Percentiles rank a stretch among this genome's conserved stretches.
Evolutionary conservation across 1,140 invertebrate genomes (phyloP).

Genomic region (Palaemon carinicauda): DNA sequence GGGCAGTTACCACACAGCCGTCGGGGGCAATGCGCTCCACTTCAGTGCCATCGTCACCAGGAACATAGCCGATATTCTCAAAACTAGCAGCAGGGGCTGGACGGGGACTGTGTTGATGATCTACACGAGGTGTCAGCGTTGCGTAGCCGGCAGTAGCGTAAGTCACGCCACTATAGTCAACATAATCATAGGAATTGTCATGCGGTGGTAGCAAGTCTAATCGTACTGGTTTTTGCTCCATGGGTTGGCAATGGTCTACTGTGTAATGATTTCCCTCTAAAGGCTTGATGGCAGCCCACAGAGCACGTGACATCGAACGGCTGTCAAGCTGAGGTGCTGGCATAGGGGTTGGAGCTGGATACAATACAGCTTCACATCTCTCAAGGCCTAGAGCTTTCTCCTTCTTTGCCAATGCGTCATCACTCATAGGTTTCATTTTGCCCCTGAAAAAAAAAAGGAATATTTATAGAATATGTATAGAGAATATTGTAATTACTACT

Average conservation of each 20-base stretch:
- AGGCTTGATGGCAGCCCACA: constrained; percentile 85
- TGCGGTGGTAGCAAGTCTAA: constrained; percentile 57
- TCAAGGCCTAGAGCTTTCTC: constrained; percentile 60
- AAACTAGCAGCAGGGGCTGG: constrained; percentile 50
- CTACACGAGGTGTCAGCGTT: constrained; percentile 70
- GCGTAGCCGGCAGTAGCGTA: constrained; percentile 47
- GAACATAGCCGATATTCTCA: constrained; percentile 57
- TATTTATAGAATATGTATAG: no score
- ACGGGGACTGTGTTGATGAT: constrained; percentile 66
- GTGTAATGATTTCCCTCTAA: constrained; percentile 66
- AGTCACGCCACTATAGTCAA: constrained; percentile 56
- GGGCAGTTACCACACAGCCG: constrained; percentile 55
- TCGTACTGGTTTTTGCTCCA: constrained; percentile 59
- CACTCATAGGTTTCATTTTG: constrained; percentile 59
- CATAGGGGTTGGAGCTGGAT: constrained; percentile 66
- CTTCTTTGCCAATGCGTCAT: constrained; percentile 59
- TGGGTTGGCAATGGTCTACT: constrained; percentile 60
- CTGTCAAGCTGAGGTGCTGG: constrained; percentile 64
- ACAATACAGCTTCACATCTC: constrained; percentile 68
- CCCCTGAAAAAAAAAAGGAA: constrained; percentile 46
- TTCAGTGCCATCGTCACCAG: constrained; percentile 53
- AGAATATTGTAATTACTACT: no score
- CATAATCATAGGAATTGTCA: constrained; percentile 58
- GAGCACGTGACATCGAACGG: constrained; percentile 70
- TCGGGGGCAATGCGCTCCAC: constrained; percentile 38